Evolutionary conservation across 2,888 invertebrate genomes (phyloP).

Genomic region (Callimorpha dominula): DNA sequence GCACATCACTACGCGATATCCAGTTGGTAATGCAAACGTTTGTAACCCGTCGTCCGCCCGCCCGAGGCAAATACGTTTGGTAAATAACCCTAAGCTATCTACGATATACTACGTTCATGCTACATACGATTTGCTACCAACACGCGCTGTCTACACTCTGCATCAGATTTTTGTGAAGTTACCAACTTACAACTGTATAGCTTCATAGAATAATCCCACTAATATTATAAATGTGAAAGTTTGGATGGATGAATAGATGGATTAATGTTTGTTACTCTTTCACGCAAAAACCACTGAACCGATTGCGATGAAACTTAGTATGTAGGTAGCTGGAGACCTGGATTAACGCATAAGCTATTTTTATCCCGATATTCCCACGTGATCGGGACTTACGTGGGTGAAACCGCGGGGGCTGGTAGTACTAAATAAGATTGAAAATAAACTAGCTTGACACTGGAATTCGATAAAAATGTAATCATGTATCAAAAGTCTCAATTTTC

Average conservation of each 20-base stretch:
- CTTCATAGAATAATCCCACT: background rate
- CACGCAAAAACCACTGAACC: no score
- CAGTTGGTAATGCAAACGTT: slow-evolving; percentile 84
- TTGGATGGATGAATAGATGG: no score
- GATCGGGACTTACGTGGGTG: no score
- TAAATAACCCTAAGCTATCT: slow-evolving; percentile 68
- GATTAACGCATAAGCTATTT: no score
- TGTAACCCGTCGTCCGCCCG: slow-evolving; percentile 75
- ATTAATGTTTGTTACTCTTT: no score
- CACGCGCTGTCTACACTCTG: slow-evolving; percentile 22
- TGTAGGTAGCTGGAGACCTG: no score
- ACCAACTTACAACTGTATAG: background rate
- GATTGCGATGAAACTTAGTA: no score
- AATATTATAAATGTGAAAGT: no score
- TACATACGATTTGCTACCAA: slow-evolving; percentile 39
- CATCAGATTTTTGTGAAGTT: background rate
- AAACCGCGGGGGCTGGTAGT: no score
- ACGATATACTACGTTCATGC: slow-evolving; percentile 33
- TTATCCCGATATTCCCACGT: no score
- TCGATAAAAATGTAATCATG: background rate
- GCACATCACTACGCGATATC: slow-evolving; percentile 71
- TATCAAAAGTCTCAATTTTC: background rate
- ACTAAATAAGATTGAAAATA: background rate
- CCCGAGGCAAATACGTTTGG: slow-evolving; percentile 73
- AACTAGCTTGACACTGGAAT: background rate